Evolutionary conservation across 2,113 vertebrate species (phyloP), one percentile per base, ranked within the genome.

Genomic region (Probosciger aterrimus): DNA sequence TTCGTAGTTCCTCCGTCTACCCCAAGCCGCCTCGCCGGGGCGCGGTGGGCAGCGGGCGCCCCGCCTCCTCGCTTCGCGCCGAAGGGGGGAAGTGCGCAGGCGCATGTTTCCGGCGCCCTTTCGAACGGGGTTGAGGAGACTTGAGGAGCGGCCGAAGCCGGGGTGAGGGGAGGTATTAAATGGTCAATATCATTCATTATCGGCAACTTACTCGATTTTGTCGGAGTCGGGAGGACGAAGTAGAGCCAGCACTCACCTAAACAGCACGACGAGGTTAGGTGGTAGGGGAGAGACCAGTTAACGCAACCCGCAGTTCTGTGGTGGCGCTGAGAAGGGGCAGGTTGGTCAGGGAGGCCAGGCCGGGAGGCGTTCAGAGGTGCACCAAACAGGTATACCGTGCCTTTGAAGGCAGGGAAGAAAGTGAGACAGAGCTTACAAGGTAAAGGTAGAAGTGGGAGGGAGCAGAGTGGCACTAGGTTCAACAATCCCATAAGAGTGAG

Each of bases 121-220:
- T 90, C 70, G 43, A 88, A 83, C 6, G 24, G 20, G 15, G 13
- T 14, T 17, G 55, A 9, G 18, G 30, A 23, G 37, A 10, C 10
- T 39, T 1, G 80, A 23, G 77, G 37, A 53, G 75, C 27, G 11
- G 43, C 8, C 4, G 27, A 28, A 28, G 8, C 28, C 4, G 10
- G 35, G 14, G 5, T 8, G 44, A 18, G 33, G 16, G 44, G 31
- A 15, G 19, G 35, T 33, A 6, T 17, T 52, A 3, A 15, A 4
- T 2, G 18, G 1, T 33, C 27, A 0, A 0, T 19, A 3, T 37
- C 14, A 19, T 19, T 2, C 10, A 1, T 27, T 0, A 14, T 28
- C 17, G 24, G 3, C 19, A 17, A 3, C 28, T 62, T 9, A 28
- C 4, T 19, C 11, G 6, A 50, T 4, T 16, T 3, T 4, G 19